Conservation (phyloP, 2,797 vertebrate species). For the Notolabrus celidotus region DNA sequence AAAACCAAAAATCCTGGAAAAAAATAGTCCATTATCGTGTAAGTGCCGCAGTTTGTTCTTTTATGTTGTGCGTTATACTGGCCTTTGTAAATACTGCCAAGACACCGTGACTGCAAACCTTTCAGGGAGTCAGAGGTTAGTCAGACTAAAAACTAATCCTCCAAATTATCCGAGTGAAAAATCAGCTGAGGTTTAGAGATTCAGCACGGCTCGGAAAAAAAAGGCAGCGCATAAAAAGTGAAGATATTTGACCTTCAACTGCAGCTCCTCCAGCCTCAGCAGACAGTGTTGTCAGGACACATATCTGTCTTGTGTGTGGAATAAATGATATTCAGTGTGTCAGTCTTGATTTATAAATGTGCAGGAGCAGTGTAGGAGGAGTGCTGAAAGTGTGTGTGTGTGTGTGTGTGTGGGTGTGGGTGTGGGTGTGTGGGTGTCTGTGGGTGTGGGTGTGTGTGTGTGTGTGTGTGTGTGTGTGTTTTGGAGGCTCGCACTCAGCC, state of each 20-base stretch:
- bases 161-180: conserved; percentile 1
- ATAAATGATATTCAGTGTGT: conserved; percentile 42
- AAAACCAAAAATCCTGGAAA: neutral
- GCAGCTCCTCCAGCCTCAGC: conserved; percentile 21
- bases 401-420: no score
- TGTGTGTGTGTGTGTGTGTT: neutral
- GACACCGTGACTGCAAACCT: conserved; percentile 13
- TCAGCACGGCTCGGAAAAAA: conserved; percentile 18
- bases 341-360: conserved; percentile 38
- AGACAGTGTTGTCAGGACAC: conserved; percentile 25
- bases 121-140: conserved; percentile 31
- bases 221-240: conserved; percentile 1
- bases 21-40: conserved; percentile 4
- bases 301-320: conserved; percentile 20
- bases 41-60: neutral
- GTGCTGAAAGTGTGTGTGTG: neutral
- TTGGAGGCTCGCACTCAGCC: conserved; percentile 35
- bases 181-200: conserved; percentile 13
- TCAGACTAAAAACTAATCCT: conserved; percentile 1
- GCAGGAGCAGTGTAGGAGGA: conserved; percentile 10
- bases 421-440: neutral
- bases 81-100: conserved; percentile 8
- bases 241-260: conserved; percentile 45
- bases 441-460: no score
- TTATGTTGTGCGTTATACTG: neutral